These are phyloP conservation scores for Blastobasis adustella DNA, from an alignment of 2,888 invertebrate species.

Conservation along the genomic window DNA sequence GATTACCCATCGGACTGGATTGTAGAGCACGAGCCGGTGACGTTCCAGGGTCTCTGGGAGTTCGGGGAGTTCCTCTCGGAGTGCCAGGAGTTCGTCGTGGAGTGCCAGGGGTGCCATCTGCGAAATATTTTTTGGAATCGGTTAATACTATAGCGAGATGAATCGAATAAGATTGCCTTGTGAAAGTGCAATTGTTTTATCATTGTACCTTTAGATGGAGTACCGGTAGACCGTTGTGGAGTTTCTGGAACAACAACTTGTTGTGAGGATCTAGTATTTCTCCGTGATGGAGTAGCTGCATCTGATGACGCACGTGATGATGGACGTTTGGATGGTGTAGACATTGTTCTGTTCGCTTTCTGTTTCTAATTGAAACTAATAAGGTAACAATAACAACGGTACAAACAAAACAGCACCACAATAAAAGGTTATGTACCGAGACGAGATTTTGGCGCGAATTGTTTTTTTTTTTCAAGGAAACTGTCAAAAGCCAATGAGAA, in stretches of 20 bases:
- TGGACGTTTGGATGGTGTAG: slow-evolving; percentile 60
- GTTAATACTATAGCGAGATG: background rate
- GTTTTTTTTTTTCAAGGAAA: background rate
- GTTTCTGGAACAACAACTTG: slow-evolving; percentile 67
- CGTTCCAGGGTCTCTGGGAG: slow-evolving; percentile 44
- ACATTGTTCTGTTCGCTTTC: slow-evolving; percentile 33
- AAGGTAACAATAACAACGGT: background rate
- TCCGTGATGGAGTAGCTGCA: slow-evolving; percentile 60
- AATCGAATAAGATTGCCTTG: background rate
- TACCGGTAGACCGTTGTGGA: slow-evolving; percentile 60
- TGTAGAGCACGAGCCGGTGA: slow-evolving; percentile 54
- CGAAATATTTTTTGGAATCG: background rate
- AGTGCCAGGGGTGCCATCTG: slow-evolving; percentile 23
- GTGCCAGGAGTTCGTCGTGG: slow-evolving; percentile 28
- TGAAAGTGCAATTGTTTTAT: background rate
- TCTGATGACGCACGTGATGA: slow-evolving; percentile 63
- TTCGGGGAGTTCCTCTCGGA: slow-evolving; percentile 31
- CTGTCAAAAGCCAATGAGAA: background rate
- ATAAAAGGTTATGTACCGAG: background rate
- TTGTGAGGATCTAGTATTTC: slow-evolving; percentile 52
- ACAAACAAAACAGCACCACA: background rate
- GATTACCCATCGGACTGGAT: slow-evolving; percentile 66
- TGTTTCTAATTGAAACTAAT: slow-evolving; percentile 8
- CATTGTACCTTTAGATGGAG: slow-evolving; percentile 51
- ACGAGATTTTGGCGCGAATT: slow-evolving; percentile 11